phyloP scores from a whole-genome alignment of 2,113 vertebrate genomes.

The Centropristis striata region DNA sequence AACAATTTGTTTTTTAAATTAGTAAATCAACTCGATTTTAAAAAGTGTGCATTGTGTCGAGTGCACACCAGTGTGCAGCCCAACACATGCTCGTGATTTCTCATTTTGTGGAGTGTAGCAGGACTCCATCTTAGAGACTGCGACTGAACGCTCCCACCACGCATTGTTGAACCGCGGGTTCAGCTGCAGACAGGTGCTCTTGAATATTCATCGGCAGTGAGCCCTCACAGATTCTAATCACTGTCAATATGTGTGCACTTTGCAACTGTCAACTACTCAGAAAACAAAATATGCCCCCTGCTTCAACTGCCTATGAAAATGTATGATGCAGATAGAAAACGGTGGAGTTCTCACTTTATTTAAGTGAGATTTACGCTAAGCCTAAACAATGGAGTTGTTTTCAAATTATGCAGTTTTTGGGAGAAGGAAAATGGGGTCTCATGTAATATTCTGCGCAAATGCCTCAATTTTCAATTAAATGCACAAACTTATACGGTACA shows the following conservation, averaged over 20 bases:
- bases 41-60: constrained; percentile 6
- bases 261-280: constrained; percentile 79
- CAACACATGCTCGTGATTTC: constrained; percentile 20
- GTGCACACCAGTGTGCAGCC: neutral
- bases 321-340: constrained; percentile 55
- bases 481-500: too few relatives aligned
- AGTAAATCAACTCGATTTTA: neutral
- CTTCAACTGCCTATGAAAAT: constrained; percentile 72
- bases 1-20: neutral
- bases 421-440: neutral
- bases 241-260: constrained; percentile 83
- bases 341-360: constrained; percentile 20
- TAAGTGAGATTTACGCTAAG: constrained; percentile 10
- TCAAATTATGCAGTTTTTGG: neutral
- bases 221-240: constrained; percentile 81
- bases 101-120: constrained; percentile 30
- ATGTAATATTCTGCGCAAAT: too few relatives aligned
- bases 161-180: constrained; percentile 64
- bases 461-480: neutral
- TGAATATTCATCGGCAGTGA: constrained; percentile 83
- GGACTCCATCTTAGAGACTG: constrained; percentile 59
- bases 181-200: constrained; percentile 80
- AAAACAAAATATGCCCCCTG: constrained; percentile 72
- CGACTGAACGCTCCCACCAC: constrained; percentile 52
- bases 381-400: constrained; percentile 27